These are phyloP conservation scores for Melipona quadrifasciata DNA, from an alignment of 1,140 invertebrate species.

Conservation along the genomic window DNA sequence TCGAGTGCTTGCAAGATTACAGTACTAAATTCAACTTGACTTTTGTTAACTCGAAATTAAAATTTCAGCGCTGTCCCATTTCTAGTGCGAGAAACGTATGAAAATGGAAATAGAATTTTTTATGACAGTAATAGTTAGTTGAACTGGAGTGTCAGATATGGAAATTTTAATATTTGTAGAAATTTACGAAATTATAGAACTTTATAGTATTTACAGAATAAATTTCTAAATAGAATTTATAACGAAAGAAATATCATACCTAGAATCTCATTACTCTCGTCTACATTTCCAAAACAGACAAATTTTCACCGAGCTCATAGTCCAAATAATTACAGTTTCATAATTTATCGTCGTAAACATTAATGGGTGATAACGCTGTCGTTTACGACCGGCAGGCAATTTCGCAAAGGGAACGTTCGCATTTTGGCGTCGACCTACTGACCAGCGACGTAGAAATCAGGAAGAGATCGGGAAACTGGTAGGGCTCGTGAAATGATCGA, in stretches of 20 bases:
- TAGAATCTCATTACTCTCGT: not conserved
- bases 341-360: not conserved
- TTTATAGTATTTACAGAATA: too few species aligned
- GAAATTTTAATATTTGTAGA: not conserved
- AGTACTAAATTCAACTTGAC: too few species aligned
- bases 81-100: too few species aligned
- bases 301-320: not conserved
- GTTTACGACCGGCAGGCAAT: not conserved
- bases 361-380: not conserved
- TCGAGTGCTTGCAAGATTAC: too few species aligned
- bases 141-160: not conserved
- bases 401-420: conserved; percentile 1
- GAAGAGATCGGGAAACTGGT: conserved; percentile 28
- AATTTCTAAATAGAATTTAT: not conserved
- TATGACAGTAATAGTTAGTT: too few species aligned
- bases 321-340: not conserved
- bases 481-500: conserved; percentile 42
- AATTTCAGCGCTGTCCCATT: too few species aligned
- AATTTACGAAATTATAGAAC: not conserved
- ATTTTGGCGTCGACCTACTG: conserved; percentile 28
- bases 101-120: too few species aligned
- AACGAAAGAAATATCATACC: not conserved
- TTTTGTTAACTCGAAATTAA: too few species aligned
- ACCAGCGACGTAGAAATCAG: conserved; percentile 15
- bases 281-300: not conserved